phyloP scores from a whole-genome alignment of 2,888 invertebrate species.

The Andricus curvator region DNA sequence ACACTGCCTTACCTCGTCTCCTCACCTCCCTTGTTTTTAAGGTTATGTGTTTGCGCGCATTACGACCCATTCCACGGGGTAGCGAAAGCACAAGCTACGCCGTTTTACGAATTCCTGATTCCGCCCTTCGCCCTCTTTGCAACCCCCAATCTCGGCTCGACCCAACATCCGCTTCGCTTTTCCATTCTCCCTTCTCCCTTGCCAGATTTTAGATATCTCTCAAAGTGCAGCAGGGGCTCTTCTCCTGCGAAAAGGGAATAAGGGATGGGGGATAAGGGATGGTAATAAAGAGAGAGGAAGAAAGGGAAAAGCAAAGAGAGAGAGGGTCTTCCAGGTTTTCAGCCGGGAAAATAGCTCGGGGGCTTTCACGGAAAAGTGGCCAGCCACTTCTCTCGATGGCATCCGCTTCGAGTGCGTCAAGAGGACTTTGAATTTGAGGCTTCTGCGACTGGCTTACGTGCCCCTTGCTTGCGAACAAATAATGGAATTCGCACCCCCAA shows the following conservation, averaged over 20 bases:
- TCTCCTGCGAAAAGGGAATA: conserved; percentile 4
- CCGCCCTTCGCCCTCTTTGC: conserved; percentile 59
- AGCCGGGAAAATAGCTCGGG: conserved; percentile 55
- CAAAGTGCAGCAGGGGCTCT: conserved; percentile 32
- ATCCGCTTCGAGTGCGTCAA: conserved; percentile 44
- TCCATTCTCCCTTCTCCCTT: conserved; percentile 42
- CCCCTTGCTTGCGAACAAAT: conserved; percentile 45
- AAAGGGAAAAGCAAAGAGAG: background rate
- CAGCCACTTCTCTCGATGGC: conserved; percentile 50
- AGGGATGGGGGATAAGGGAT: conserved; percentile 23
- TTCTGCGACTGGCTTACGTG: conserved; percentile 53
- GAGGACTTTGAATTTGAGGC: conserved; percentile 45
- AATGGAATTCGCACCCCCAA: conserved; percentile 31
- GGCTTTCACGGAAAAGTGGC: conserved; percentile 58
- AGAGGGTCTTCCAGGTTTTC: conserved; percentile 36
- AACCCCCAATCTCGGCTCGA: conserved; percentile 44
- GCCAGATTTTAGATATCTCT: conserved; percentile 48
- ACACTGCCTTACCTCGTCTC: conserved; percentile 53
- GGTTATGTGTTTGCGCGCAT: conserved; percentile 73
- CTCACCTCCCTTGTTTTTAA: conserved; percentile 71
- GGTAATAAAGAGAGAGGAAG: conserved; percentile 36
- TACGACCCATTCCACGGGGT: conserved; percentile 71
- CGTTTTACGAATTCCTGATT: conserved; percentile 73
- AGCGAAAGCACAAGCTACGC: conserved; percentile 60
- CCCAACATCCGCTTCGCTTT: background rate